These are phyloP conservation scores for Parnassius mnemosyne DNA, from an alignment of 2,888 invertebrate genomes.

Conservation along the genomic window DNA sequence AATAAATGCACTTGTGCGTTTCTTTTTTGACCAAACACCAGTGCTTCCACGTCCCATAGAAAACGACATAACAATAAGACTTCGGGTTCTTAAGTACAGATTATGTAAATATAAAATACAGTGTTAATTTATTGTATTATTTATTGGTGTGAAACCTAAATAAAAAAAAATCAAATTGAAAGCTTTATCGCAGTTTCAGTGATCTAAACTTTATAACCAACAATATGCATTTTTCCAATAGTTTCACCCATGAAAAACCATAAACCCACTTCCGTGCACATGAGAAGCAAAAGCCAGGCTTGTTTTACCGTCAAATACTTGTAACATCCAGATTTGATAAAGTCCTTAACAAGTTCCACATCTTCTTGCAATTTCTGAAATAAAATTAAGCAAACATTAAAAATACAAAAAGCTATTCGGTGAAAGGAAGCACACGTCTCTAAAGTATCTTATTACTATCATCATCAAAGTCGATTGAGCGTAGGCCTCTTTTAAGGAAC, in stretches of 20 bases:
- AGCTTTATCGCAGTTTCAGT: background rate
- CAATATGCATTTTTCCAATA: constrained; percentile 62
- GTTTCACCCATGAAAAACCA: constrained; percentile 71
- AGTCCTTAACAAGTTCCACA: constrained; percentile 43
- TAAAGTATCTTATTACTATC: too few relatives aligned
- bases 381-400: constrained; percentile 1
- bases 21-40: too few relatives aligned
- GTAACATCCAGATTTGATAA: constrained; percentile 47
- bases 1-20: too few relatives aligned
- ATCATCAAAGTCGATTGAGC: too few relatives aligned
- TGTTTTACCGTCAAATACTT: constrained; percentile 57
- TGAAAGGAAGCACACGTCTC: too few relatives aligned
- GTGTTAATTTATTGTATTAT: background rate
- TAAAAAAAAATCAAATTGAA: background rate
- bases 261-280: constrained; percentile 52
- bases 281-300: constrained; percentile 58
- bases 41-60: too few relatives aligned
- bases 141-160: background rate
- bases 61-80: too few relatives aligned
- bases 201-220: constrained; percentile 60
- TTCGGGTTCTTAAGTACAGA: too few relatives aligned
- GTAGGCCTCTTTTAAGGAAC: too few relatives aligned
- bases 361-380: constrained; percentile 53
- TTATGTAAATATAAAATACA: background rate
- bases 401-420: too few relatives aligned